Percentiles rank a stretch among this genome's conserved stretches.
Conservation (phyloP, 1,140 invertebrate genomes). For the Drosophila takahashii region DNA sequence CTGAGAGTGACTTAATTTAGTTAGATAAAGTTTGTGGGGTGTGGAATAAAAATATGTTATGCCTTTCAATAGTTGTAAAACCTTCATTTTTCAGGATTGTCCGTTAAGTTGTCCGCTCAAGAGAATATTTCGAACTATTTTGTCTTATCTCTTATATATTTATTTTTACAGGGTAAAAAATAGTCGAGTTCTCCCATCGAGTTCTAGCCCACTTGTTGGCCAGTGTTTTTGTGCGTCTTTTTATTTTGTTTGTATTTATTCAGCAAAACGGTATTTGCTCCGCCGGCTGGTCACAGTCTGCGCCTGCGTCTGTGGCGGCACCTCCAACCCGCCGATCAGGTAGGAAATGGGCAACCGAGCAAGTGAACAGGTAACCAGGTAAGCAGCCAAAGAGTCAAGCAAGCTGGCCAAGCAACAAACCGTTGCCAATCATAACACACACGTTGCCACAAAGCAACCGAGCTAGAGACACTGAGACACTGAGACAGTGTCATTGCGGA, state of each 20-base stretch:
- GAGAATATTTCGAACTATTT: neutral
- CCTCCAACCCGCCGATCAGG: conserved; percentile 34
- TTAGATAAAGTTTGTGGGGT: no score
- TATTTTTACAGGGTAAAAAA: neutral
- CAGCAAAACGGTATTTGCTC: conserved; percentile 74
- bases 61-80: neutral
- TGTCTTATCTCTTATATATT: no score
- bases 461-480: conserved; percentile 9
- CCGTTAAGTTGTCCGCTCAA: neutral
- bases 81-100: neutral
- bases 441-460: conserved; percentile 49
- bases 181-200: no score
- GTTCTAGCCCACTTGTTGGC: conserved; percentile 11
- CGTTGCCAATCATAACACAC: conserved; percentile 79
- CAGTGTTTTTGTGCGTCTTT: conserved; percentile 38
- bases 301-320: conserved; percentile 30
- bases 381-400: conserved; percentile 13
- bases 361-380: conserved; percentile 12
- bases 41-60: no score
- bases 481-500: conserved; percentile 45
- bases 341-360: conserved; percentile 19
- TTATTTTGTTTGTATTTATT: conserved; percentile 65
- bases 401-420: conserved; percentile 37
- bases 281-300: conserved; percentile 57
- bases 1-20: no score